Conservation (phyloP, 1,140 invertebrate species). For the Pseudomyrmex concolor region DNA sequence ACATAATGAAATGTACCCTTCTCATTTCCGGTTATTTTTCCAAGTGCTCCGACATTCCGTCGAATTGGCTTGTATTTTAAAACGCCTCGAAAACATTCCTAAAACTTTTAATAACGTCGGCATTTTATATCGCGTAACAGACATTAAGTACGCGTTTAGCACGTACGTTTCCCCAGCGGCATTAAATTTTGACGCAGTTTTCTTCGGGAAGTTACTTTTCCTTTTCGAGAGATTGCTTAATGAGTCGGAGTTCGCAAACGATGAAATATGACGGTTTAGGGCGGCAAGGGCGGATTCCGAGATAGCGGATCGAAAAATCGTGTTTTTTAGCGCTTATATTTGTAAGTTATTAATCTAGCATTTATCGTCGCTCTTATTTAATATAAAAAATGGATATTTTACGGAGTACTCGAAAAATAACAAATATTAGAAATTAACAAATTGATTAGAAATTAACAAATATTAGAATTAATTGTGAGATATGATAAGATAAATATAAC, state of each 20-base stretch:
- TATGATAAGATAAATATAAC: no score
- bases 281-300: no score
- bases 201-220: conserved; percentile 39
- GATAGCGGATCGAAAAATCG: no score
- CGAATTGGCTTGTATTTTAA: no score
- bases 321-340: no score
- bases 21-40: conserved; percentile 65
- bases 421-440: no score
- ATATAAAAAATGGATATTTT: no score
- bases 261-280: conserved; percentile 27
- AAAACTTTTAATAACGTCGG: conserved; percentile 64
- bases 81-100: conserved; percentile 41
- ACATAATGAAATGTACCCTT: conserved; percentile 73
- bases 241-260: conserved; percentile 12
- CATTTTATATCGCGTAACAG: conserved; percentile 54
- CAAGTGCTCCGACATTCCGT: neutral
- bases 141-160: conserved; percentile 67
- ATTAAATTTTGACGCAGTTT: conserved; percentile 63
- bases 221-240: conserved; percentile 12
- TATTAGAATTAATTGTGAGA: no score
- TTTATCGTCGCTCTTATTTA: no score
- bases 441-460: no score
- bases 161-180: conserved; percentile 40
- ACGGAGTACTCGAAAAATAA: no score
- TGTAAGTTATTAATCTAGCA: no score